phyloP scores from a whole-genome alignment of 2,888 invertebrate species.

The Dicyrtomina minuta region DNA sequence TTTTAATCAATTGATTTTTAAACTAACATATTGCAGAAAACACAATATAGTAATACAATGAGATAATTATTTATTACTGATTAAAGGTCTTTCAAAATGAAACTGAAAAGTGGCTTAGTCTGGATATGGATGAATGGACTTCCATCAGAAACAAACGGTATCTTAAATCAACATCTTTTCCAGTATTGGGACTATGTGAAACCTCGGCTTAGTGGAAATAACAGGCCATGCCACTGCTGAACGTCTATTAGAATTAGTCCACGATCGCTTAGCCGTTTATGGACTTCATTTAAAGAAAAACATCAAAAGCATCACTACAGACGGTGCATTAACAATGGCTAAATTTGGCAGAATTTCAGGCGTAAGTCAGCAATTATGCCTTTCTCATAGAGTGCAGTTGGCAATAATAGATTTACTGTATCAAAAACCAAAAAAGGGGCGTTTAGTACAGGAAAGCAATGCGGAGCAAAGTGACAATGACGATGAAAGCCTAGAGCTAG shows the following conservation, averaged over 20 bases:
- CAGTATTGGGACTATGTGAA: background rate
- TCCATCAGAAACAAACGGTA: constrained; percentile 8
- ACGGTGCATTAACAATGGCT: constrained; percentile 26
- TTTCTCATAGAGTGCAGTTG: constrained; percentile 26
- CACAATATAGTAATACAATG: too few species aligned
- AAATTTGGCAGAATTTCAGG: constrained; percentile 23
- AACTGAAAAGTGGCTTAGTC: too few species aligned
- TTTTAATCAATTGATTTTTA: too few species aligned
- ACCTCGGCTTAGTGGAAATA: constrained; percentile 2
- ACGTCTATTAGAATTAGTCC: background rate
- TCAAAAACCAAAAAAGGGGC: too few species aligned
- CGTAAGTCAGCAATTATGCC: constrained; percentile 24
- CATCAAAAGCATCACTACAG: constrained; percentile 18
- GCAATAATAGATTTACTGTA: constrained; percentile 21
- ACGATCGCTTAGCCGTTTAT: background rate
- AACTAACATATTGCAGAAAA: too few species aligned
- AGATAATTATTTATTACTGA: too few species aligned
- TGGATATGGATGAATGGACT: constrained; percentile 18
- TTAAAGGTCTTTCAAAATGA: too few species aligned
- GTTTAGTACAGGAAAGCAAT: constrained; percentile 15
- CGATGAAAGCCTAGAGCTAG: background rate
- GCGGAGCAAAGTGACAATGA: background rate
- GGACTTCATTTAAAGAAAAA: background rate
- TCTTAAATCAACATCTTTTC: background rate
- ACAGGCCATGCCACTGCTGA: background rate